Conservation (phyloP, 2,113 vertebrate genomes). For the Grantiella picta region DNA sequence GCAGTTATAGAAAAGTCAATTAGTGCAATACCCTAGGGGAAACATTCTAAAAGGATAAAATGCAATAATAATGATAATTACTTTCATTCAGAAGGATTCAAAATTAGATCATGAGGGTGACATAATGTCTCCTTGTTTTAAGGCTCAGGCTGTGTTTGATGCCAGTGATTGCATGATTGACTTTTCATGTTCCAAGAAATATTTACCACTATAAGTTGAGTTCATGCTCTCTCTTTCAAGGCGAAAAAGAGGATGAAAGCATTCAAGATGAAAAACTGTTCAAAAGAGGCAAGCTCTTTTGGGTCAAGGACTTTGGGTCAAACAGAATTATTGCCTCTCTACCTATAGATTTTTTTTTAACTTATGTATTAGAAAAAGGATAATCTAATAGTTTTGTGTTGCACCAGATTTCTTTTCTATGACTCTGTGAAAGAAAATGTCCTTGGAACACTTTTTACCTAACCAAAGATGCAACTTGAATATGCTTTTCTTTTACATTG, state of each 20-base stretch:
- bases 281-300: not conserved
- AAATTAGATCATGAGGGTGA: not conserved
- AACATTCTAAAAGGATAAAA: slow-evolving; percentile 5
- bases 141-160: not conserved
- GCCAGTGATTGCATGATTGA: not conserved
- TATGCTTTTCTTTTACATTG: not conserved
- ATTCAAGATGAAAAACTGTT: not conserved
- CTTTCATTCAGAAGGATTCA: not conserved
- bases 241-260: not conserved
- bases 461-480: not conserved
- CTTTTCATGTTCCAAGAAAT: not conserved
- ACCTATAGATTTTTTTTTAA: not conserved
- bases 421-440: not conserved
- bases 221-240: not conserved
- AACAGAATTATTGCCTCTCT: not conserved
- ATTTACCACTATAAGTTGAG: not conserved
- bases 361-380: not conserved
- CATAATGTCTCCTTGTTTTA: not conserved
- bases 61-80: not conserved
- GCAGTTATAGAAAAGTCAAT: slow-evolving; percentile 6
- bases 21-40: not conserved
- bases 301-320: not conserved
- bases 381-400: not conserved
- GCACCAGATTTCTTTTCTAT: not conserved
- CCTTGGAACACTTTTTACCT: not conserved